phyloP scores from a whole-genome alignment of 2,113 vertebrate species.

The Mirounga angustirostris region DNA sequence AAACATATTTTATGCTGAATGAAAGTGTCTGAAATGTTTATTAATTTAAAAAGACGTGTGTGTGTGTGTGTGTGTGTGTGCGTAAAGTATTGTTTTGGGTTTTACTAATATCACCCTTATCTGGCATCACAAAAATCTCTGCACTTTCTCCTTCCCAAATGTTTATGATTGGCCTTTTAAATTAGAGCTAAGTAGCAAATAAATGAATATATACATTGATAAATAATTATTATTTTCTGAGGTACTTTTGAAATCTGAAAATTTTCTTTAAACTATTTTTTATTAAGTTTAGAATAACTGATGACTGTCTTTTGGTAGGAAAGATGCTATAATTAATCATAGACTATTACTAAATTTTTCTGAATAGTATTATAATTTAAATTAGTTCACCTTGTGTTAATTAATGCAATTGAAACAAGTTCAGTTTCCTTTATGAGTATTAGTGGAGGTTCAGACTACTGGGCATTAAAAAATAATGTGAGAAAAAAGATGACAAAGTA shows the following conservation, averaged over 20 bases:
- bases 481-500: neutral
- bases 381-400: neutral
- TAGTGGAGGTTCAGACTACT: neutral
- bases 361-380: constrained; percentile 24
- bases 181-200: neutral
- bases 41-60: constrained; percentile 10
- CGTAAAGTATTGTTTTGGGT: constrained; percentile 19
- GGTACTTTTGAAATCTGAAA: constrained; percentile 32
- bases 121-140: neutral
- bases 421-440: neutral
- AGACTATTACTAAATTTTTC: neutral
- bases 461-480: neutral
- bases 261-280: neutral
- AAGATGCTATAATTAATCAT: constrained; percentile 37
- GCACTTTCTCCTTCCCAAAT: neutral
- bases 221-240: constrained; percentile 17
- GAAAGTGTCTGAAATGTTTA: constrained; percentile 13
- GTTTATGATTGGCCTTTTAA: constrained; percentile 45
- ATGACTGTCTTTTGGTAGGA: neutral
- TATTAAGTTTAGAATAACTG: constrained; percentile 2
- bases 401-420: constrained; percentile 22
- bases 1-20: neutral
- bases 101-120: neutral
- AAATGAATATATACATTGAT: neutral
- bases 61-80: neutral